Base-by-base conservation (phyloP, 2,797 vertebrate species). In the Rhodeus uyekii region DNA sequence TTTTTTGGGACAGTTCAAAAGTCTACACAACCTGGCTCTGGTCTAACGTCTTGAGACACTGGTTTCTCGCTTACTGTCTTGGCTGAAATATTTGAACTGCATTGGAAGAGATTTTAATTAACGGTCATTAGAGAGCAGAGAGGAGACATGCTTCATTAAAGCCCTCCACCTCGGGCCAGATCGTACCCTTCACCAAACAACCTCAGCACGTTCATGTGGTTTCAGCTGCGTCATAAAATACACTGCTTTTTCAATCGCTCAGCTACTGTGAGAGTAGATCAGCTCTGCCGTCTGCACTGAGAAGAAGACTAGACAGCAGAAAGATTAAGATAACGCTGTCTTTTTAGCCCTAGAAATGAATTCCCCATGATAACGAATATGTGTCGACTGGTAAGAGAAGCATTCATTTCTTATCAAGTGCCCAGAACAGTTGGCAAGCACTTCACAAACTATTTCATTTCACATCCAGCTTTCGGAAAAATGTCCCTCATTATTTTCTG, bases 101-200 rank as follows among this genome's bases (percentile, higher is more conserved):
- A 32, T 8, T 36, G 63, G 39, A 53, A 36, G 16, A 13, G 27
- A 14, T 72, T 18, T 63, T 48, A 50, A 71, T 50, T 69, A 58
- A 39, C 1, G 4, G 65, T 63, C 75, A 44, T 60, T 48, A 42
- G 22, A 67, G 76, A 72, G 39, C 19, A 46, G 32, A 64, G 19
- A 53, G 55, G 82, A 64, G 38, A 77, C 64, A 58, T 39, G 65
- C 39, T 48, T 63, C 75, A 83, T 72, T 72, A 69, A 78, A 42
- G 6, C 32, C 53, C 65, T 24, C 64, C 64, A 61, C 50, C 53
- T 77, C 50, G 1, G n/a, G 42, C 50, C 38, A 7, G 39, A 77
- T 60, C 50, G 34, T 63, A 22, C n/a, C 19, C 13, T 5, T 77
- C 44, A 38, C 32, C 34, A 36, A 63, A 50, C 39, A 42, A 46